Evolutionary conservation across 2,888 invertebrate genomes (phyloP).

Genomic region (Brachycybe producta): DNA sequence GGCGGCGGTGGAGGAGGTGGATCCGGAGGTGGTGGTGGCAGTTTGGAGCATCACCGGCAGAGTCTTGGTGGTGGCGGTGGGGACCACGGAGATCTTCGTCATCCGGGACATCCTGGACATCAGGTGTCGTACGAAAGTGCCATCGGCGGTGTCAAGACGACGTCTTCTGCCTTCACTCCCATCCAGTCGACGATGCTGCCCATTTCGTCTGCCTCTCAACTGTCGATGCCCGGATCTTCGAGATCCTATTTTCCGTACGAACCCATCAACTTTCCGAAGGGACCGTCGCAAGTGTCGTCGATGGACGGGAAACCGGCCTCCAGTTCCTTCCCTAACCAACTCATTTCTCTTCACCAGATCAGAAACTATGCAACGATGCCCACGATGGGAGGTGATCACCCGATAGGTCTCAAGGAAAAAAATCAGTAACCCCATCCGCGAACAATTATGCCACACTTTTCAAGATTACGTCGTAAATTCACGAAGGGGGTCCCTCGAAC

Average conservation of each 20-base stretch:
- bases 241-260: conserved; percentile 60
- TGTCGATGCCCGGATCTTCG: conserved; percentile 29
- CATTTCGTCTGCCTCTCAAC: conserved; percentile 24
- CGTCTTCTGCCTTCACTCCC: conserved; percentile 69
- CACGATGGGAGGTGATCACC: conserved; percentile 52
- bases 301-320: conserved; percentile 36
- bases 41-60: conserved; percentile 21
- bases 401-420: conserved; percentile 39
- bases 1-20: conserved; percentile 21
- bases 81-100: conserved; percentile 25
- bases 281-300: conserved; percentile 28
- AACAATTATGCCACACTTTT: too few species aligned
- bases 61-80: conserved; percentile 7
- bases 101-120: conserved; percentile 17
- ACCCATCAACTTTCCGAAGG: conserved; percentile 73
- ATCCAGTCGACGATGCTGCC: conserved; percentile 44
- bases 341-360: conserved; percentile 91
- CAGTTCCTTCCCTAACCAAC: conserved; percentile 70
- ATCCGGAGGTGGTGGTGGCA: conserved; percentile 25
- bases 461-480: too few species aligned
- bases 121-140: conserved; percentile 22
- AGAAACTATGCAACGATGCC: conserved; percentile 91
- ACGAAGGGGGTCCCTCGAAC: too few species aligned
- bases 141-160: conserved; percentile 21
- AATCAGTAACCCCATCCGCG: conserved; percentile 15